These are phyloP conservation scores for Sebastes jordani DNA, from an alignment of 2,797 vertebrate species.

Conservation along the genomic window DNA sequence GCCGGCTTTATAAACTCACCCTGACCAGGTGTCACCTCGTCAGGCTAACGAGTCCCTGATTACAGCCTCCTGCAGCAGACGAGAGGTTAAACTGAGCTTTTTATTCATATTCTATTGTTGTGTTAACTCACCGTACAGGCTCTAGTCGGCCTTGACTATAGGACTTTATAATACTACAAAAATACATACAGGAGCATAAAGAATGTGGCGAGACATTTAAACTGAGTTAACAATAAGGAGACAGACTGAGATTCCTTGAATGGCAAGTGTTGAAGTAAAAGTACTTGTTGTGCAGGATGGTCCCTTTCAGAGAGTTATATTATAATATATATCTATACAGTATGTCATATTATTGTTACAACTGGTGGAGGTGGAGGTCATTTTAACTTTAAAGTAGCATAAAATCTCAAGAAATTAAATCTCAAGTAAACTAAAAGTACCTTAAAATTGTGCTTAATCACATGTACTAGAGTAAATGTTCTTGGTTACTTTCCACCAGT, in stretches of 20 bases:
- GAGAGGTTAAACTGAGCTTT: neutral
- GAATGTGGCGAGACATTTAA: neutral
- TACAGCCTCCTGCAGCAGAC: neutral
- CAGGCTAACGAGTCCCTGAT: neutral
- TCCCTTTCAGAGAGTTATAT: neutral
- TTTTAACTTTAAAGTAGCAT: neutral
- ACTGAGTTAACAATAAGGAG: neutral
- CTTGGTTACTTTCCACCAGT: neutral
- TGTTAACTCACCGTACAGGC: neutral
- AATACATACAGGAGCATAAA: neutral
- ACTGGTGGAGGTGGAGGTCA: neutral
- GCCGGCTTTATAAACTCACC: neutral
- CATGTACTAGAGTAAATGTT: neutral
- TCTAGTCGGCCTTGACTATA: neutral
- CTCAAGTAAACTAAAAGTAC: neutral
- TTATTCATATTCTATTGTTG: neutral
- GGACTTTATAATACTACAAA: neutral
- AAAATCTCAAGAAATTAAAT: neutral
- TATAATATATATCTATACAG: neutral
- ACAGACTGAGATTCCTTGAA: neutral
- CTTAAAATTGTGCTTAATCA: neutral
- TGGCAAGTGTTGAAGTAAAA: neutral
- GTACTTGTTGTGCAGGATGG: neutral
- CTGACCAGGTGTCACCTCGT: neutral
- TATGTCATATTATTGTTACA: neutral